Evolutionary conservation across 2,113 vertebrate genomes (phyloP).

Genomic region (Ramphastos sulfuratus): DNA sequence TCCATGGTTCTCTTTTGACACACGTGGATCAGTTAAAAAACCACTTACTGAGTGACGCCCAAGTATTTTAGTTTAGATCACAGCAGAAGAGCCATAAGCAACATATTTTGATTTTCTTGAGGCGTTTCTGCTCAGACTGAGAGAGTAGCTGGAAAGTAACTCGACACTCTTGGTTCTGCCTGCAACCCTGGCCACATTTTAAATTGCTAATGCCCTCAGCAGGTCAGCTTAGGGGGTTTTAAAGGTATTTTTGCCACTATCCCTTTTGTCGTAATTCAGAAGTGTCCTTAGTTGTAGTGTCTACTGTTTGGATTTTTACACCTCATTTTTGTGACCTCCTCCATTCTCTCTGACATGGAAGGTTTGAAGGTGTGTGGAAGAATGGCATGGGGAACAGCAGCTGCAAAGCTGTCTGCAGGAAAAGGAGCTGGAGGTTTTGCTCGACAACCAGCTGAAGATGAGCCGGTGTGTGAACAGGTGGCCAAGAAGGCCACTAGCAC

Average conservation of each 20-base stretch:
- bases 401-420: no score
- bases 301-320: background rate
- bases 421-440: background rate
- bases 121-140: background rate
- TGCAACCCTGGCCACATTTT: background rate
- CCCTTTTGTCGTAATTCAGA: background rate
- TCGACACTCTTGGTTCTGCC: background rate
- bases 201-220: background rate
- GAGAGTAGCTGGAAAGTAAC: background rate
- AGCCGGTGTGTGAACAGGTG: no score
- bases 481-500: no score
- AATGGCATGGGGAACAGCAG: no score
- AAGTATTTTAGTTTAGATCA: background rate
- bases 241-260: background rate
- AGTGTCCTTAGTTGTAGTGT: background rate
- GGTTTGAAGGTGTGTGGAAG: background rate
- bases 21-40: background rate
- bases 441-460: no score
- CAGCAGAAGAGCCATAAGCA: background rate
- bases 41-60: fast-evolving
- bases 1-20: background rate
- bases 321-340: background rate
- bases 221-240: background rate
- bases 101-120: background rate
- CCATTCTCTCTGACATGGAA: background rate